Conservation (phyloP, 2,888 invertebrate genomes). For the Norana najaformis region DNA sequence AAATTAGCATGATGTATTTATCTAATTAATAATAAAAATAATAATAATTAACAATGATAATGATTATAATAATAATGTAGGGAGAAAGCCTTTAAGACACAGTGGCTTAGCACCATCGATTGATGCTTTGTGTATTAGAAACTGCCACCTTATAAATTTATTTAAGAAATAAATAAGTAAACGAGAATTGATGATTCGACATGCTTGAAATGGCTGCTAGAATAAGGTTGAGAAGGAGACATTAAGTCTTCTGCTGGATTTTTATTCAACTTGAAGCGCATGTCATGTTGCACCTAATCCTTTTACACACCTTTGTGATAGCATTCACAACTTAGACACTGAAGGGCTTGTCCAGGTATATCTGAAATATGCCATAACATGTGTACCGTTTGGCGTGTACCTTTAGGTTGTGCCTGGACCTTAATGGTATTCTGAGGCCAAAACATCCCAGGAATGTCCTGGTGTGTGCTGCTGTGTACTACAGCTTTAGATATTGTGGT, state of each 20-base stretch:
- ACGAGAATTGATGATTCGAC: neutral
- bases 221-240: neutral
- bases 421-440: neutral
- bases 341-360: slow-evolving; percentile 3
- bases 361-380: neutral
- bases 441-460: neutral
- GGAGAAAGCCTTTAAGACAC: no score
- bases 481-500: neutral
- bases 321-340: neutral
- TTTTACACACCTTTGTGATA: neutral
- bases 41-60: no score
- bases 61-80: no score
- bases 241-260: neutral
- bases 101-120: no score
- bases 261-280: neutral
- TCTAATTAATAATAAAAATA: no score
- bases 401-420: neutral
- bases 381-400: neutral
- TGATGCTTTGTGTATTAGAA: no score
- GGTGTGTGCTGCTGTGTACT: neutral
- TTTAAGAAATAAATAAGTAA: neutral
- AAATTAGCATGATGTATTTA: no score
- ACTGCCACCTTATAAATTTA: no score
- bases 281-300: neutral
- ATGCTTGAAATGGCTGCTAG: neutral